Evolutionary conservation across 2,888 invertebrate genomes (phyloP), one percentile per base, ranked within the genome.

Genomic region (Halocaridina rubra): DNA sequence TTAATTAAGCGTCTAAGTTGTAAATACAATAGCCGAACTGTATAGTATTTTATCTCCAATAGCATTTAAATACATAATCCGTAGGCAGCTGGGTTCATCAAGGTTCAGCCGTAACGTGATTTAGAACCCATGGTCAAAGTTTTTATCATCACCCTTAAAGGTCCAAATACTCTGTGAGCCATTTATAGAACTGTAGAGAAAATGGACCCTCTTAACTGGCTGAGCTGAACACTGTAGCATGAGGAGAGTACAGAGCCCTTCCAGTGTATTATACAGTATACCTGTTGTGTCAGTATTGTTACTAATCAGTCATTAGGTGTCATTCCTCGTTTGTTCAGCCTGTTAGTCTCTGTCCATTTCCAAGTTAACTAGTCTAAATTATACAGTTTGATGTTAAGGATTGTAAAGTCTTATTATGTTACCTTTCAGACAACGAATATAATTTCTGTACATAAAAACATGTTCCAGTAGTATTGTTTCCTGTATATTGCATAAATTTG

Each of bases 311-410:
- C 81, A 76, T 64, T 81, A 64, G 59, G 69, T 81, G 81, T 81
- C 76, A 69, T n/a, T 81, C 76, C 76, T 57, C 81, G 29, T 59
- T 76, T 57, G 76, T 76, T 76, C 76, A 79, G 69, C 81, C 74
- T 81, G 76, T 81, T 81, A 81, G 81, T 75, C 59, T 81, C 69
- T 81, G 81, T 81, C 81, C 69, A 75, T 81, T 81, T 81, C n/a
- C 76, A 67, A 82, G 82, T 77, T 82, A 59, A 82, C 82, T 82
- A 82, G 82, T 82, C 82, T 82, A 82, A 82, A 82, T 71, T 82
- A 78, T 32, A 78, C 69, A 59, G 53, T 53, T 78, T 78, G 32
- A 78, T 76, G 82, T 59, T 80, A 80, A 80, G 57, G 29, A 82
- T 71, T 77, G 33, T 53, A 71, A 78, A 61, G 53, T 67, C 30